Base-by-base conservation (phyloP, 2,113 vertebrate genomes). In the Acanthochromis polyacanthus region DNA sequence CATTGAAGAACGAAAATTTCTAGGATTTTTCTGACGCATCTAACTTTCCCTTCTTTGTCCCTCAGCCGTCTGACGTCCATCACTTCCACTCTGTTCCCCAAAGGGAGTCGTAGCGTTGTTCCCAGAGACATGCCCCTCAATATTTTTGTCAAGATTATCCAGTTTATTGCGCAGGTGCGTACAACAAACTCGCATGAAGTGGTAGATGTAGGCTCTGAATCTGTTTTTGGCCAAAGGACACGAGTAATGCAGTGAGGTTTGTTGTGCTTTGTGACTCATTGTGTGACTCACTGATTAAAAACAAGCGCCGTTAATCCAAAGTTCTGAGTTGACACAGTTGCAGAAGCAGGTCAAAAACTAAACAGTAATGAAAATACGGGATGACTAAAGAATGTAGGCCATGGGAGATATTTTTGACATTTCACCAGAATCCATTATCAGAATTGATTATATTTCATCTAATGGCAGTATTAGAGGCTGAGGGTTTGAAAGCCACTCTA, bases 111-210 rank as follows among this genome's bases (percentile, higher is more conserved):
- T 1, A 98, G 97, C 55, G 98, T 99, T 20, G 96, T 99, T 12
- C 98, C 98, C 62, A 95, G 98, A 87, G 98, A 99, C 88, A 99
- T 99, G 97, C 98, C 98, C 30, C 95, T 99, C 12, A 99, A 99
- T 84, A 99, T 99, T 85, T 99, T 99, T 71, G 98, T 99, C 91
- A 99, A 99, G 91, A 99, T 99, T 76, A 99, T 99, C 91, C 98
- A 99, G 92, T 99, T 99, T 90, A 99, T 99, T 88, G 98, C 97
- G 80, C 98, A 99, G 98, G 98, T 96, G 90, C 51, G 83, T 71
- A 25, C 55, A 20, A n/a, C n/a, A 50, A 52, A 53, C 11, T 30
- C 17, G 2, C 23, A 52, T 43, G 10, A 45, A 57, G 30, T 78
- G 12, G 40, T 17, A 46, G 4, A 56, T 25, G n/a, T 20, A 11